Base-by-base conservation (phyloP, 2,888 invertebrate genomes). In the Archips xylosteana region DNA sequence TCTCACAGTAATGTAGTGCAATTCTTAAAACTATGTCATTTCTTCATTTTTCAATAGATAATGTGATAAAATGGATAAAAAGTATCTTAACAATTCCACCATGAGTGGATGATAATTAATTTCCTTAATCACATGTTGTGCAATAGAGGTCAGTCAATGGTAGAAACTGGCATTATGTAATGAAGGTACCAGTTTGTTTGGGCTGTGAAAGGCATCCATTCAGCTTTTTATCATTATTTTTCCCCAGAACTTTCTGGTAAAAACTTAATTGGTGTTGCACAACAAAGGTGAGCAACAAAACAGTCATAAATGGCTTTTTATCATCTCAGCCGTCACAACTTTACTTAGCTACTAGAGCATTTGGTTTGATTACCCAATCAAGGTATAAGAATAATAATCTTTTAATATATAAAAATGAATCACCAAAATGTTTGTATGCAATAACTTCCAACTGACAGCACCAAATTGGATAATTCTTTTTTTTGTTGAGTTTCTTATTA, bases 181-280 rank as follows among this genome's bases (percentile, higher is more conserved):
- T 57, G 15, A 36, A 36, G 71, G 60, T 45, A 66, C 51, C 61
- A 15, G 36, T 39, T 65, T 39, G 42, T 47, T 49, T 39, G 68
- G 32, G 42, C 74, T 70, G 70, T 74, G 75, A 77, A 76, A 75
- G 74, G 72, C 61, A 62, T 34, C 51, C 49, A 69, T 74, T 69
- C 64, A 60, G 23, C 51, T 70, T 69, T 65, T 70, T 73, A 12
- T 51, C 63, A 12, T 39, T 63, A 45, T 70, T 68, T 69, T 39
- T 63, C 15, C 12, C 49, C 67, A 60, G 54, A 47, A 64, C 71
- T 75, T 63, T 65, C 71, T 62, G 68, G 75, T 66, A 78, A 76
- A 78, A 76, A 78, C 75, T 68, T 73, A 75, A 76, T 78, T 76
- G 74, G 70, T 63, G 68, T 78, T 75, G 15, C 76, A 71, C 65